Conservation (phyloP, 2,113 vertebrate species). For the Ia io region DNA sequence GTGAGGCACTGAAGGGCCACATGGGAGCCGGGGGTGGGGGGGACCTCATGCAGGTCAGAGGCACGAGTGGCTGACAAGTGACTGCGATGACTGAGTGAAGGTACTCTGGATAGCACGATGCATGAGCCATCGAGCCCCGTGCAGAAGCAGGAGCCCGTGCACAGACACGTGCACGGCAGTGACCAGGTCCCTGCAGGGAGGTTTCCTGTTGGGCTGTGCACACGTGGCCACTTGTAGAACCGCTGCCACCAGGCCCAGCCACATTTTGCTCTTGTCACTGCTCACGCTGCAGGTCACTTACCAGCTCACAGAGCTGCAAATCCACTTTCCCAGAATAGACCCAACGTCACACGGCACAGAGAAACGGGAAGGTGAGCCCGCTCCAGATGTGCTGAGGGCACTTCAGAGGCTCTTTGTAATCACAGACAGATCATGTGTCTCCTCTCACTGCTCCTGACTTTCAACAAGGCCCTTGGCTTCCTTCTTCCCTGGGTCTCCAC, state of each 20-base stretch:
- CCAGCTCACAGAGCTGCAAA: conserved; percentile 75
- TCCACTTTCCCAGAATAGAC: conserved; percentile 78
- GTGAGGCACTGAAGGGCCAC: not conserved
- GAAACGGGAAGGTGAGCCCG: conserved; percentile 61
- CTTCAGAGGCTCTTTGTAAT: conserved; percentile 81
- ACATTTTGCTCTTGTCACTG: conserved; percentile 50
- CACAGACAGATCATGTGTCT: conserved; percentile 77
- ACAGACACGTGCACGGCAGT: fast-evolving
- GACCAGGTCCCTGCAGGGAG: not conserved
- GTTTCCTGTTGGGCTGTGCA: fast-evolving
- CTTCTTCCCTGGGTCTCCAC: not conserved
- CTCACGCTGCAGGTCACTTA: conserved; percentile 66
- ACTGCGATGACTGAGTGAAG: fast-evolving
- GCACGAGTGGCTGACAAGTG: not conserved
- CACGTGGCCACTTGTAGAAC: fast-evolving
- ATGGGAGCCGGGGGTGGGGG: not conserved
- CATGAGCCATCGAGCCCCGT: fast-evolving
- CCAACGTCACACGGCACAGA: conserved; percentile 60
- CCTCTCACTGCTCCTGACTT: conserved; percentile 76
- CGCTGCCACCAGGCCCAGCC: not conserved
- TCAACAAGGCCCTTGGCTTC: conserved; percentile 57
- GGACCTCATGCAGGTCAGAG: fast-evolving
- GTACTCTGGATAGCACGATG: fast-evolving
- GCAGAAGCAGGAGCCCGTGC: fast-evolving
- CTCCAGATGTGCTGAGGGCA: conserved; percentile 70